These are phyloP conservation scores for Bothrops jararaca DNA, from an alignment of 2,113 vertebrate species.

Conservation along the genomic window DNA sequence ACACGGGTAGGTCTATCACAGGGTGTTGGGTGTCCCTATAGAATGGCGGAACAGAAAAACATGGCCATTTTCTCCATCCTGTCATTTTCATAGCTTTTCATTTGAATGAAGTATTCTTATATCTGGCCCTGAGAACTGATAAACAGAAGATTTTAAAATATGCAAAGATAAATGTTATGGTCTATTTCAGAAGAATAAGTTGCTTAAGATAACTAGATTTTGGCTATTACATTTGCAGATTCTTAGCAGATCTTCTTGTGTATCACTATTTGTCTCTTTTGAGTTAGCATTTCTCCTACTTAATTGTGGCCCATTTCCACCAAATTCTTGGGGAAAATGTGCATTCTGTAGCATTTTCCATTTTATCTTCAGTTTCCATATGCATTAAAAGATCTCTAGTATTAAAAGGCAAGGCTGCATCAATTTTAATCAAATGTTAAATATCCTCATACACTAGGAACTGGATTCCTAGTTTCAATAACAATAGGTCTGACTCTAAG, in stretches of 20 bases:
- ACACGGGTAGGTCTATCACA: too few species aligned
- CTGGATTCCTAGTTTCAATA: not conserved
- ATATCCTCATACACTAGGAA: not conserved
- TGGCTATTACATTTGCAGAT: not conserved
- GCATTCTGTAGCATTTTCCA: not conserved
- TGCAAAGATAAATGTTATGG: too few species aligned
- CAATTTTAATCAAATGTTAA: not conserved
- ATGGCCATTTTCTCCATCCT: not conserved
- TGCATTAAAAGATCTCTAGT: not conserved
- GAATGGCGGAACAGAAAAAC: not conserved
- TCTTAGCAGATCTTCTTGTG: not conserved
- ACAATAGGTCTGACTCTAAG: not conserved
- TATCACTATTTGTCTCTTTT: not conserved
- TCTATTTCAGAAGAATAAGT: too few species aligned
- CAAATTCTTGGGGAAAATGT: not conserved
- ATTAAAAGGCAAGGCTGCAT: not conserved
- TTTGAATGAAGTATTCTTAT: too few species aligned
- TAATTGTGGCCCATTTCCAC: not conserved
- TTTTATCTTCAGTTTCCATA: not conserved
- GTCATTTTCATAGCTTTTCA: not conserved
- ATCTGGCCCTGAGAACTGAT: too few species aligned
- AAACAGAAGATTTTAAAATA: too few species aligned
- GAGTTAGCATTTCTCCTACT: not conserved
- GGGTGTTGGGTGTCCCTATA: too few species aligned
- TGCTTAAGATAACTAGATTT: not conserved